Evolutionary conservation across 2,113 vertebrate species (phyloP).

Genomic region (Candoia aspera): DNA sequence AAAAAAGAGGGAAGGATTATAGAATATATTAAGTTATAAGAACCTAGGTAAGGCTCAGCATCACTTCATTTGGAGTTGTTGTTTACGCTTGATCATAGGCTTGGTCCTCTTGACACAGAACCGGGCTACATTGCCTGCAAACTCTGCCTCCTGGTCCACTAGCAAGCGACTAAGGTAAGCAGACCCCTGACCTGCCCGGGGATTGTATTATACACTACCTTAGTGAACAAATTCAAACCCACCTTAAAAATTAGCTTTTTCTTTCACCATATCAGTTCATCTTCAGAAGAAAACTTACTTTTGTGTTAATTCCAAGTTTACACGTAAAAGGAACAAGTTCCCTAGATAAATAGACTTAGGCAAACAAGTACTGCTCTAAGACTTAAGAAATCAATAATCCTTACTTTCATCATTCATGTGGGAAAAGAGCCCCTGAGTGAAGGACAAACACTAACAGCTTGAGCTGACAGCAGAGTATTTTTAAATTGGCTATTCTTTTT

Average conservation of each 20-base stretch:
- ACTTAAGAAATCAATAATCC: not conserved
- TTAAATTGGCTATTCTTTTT: not conserved
- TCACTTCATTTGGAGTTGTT: not conserved
- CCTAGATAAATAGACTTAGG: not conserved
- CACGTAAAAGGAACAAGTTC: not conserved
- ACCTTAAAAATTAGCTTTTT: not conserved
- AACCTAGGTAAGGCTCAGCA: not conserved
- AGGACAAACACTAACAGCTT: not conserved
- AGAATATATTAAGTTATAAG: not conserved
- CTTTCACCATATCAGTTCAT: conserved; percentile 36
- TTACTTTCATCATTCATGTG: conserved; percentile 2
- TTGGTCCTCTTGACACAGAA: not conserved
- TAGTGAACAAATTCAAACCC: not conserved
- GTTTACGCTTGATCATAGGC: not conserved
- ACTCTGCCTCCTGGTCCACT: not conserved
- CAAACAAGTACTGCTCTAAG: not conserved
- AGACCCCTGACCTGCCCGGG: not conserved
- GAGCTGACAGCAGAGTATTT: not conserved
- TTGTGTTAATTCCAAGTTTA: not conserved
- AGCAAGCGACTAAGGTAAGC: not conserved
- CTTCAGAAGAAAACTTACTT: conserved; percentile 17
- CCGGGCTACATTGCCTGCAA: not conserved
- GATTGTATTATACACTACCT: not conserved
- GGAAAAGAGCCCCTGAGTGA: not conserved
- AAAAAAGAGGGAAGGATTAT: not conserved